Evolutionary conservation across 2,113 vertebrate genomes (phyloP).

Genomic region (Mola mola): DNA sequence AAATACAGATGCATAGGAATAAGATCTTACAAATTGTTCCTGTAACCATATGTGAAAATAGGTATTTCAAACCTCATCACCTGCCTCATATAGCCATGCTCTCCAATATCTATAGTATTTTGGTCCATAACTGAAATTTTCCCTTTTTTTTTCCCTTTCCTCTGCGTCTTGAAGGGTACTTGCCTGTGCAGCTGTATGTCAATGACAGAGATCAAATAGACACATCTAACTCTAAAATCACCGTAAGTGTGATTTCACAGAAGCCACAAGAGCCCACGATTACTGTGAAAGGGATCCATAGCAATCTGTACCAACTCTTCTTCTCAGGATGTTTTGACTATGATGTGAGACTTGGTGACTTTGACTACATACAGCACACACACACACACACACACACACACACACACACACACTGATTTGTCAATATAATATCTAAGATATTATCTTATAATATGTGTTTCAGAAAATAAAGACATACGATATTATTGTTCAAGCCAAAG

Average conservation of each 20-base stretch:
- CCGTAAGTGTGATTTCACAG: slow-evolving; percentile 74
- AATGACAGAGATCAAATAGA: slow-evolving; percentile 51
- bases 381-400: background rate
- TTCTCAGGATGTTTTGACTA: slow-evolving; percentile 82
- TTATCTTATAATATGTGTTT: slow-evolving; percentile 2
- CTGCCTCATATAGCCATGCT: too few relatives aligned
- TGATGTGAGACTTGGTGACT: slow-evolving; percentile 67
- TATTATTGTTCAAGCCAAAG: slow-evolving; percentile 70
- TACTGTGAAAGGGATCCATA: slow-evolving; percentile 5
- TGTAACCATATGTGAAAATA: too few relatives aligned
- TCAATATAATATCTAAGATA: background rate
- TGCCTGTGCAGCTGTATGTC: slow-evolving; percentile 32
- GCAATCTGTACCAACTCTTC: slow-evolving; percentile 43
- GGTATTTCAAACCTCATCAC: too few relatives aligned
- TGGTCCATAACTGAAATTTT: too few relatives aligned
- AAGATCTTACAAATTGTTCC: too few relatives aligned
- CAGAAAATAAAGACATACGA: slow-evolving; percentile 74
- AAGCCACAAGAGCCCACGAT: slow-evolving; percentile 61
- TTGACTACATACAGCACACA: background rate
- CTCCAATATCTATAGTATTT: too few relatives aligned
- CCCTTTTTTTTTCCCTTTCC: slow-evolving; percentile 3
- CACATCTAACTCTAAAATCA: slow-evolving; percentile 78
- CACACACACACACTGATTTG: background rate
- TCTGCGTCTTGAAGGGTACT: slow-evolving; percentile 30
- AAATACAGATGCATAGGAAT: too few relatives aligned